A percentile compares a stretch with the other conserved stretches of the same genome.
phyloP scores from a whole-genome alignment of 2,113 vertebrate genomes.

The Bombycilla garrulus region DNA sequence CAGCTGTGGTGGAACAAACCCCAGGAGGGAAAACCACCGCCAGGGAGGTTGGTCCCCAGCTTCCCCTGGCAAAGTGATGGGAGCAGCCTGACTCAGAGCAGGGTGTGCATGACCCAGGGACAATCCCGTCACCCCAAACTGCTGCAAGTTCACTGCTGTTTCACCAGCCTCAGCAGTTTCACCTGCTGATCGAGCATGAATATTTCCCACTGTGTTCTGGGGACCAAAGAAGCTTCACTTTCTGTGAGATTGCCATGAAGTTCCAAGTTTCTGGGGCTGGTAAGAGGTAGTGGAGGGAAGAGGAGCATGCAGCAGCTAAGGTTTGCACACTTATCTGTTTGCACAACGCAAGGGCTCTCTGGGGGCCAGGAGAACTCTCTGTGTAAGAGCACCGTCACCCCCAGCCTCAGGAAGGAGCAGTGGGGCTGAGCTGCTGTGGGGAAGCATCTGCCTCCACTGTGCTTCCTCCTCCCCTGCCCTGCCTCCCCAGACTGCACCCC shows the following conservation, averaged over 20 bases:
- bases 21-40: accelerated
- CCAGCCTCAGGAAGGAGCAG: background rate
- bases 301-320: background rate
- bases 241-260: background rate
- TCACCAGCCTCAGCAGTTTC: background rate
- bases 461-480: background rate
- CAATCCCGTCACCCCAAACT: background rate
- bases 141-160: background rate
- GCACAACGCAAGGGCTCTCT: background rate
- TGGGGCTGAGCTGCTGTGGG: background rate
- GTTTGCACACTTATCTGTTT: background rate
- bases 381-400: background rate
- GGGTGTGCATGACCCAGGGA: background rate
- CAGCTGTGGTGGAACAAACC: accelerated
- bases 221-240: background rate
- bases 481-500: background rate
- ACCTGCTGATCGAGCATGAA: background rate
- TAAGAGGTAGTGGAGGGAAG: accelerated
- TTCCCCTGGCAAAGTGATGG: background rate
- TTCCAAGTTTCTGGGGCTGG: background rate
- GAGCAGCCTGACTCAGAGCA: background rate
- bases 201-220: background rate
- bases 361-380: background rate
- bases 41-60: accelerated
- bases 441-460: background rate